A percentile compares a stretch with the other conserved stretches of the same genome.
These are phyloP conservation scores for Ctenopoma multispine DNA, from an alignment of 2,797 vertebrate species.

Conservation along the genomic window DNA sequence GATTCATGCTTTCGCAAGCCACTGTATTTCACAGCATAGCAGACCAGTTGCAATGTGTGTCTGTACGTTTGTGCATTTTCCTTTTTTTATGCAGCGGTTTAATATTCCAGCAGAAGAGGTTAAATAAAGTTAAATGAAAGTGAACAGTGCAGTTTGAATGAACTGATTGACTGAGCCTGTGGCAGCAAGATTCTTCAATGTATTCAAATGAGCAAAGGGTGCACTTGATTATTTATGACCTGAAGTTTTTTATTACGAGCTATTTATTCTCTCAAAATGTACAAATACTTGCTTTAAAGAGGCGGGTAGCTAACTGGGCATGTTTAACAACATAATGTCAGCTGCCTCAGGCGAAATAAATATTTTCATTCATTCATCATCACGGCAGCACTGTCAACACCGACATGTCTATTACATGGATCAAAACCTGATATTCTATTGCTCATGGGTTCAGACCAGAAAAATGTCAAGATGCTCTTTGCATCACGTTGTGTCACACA, in stretches of 20 bases:
- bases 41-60: too few species aligned
- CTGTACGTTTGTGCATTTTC: too few species aligned
- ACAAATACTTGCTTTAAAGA: slow-evolving; percentile 6
- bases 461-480: slow-evolving; percentile 30
- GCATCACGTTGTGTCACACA: slow-evolving; percentile 39
- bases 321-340: slow-evolving; percentile 29
- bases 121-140: not conserved
- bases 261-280: slow-evolving; percentile 2
- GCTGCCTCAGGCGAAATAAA: slow-evolving; percentile 33
- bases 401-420: slow-evolving; percentile 18
- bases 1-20: too few species aligned
- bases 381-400: slow-evolving; percentile 25
- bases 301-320: not conserved
- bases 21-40: too few species aligned
- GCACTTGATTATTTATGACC: not conserved
- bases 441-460: slow-evolving; percentile 8
- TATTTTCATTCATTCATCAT: slow-evolving; percentile 9
- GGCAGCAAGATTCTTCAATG: not conserved
- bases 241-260: slow-evolving; percentile 2
- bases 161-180: not conserved
- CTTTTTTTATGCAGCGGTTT: not conserved
- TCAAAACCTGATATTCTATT: slow-evolving; percentile 18
- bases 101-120: not conserved
- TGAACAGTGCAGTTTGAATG: not conserved
- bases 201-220: not conserved